These are phyloP conservation scores for Amphiprion ocellaris DNA, from an alignment of 2,113 vertebrate species.

Conservation along the genomic window DNA sequence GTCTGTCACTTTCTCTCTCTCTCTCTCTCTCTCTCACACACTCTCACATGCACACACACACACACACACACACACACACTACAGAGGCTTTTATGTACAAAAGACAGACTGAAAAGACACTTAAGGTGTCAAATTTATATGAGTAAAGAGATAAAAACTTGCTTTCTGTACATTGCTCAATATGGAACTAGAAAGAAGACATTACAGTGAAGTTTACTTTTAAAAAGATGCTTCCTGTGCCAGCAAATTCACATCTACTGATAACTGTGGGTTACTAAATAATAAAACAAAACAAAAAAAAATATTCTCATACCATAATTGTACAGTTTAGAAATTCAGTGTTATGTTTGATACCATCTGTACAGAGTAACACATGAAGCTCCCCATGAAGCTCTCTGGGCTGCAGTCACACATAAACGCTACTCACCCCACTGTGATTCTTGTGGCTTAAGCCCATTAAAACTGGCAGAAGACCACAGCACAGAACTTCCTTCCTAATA, in stretches of 20 bases:
- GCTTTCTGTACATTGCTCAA: background rate
- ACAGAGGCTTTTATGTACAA: background rate
- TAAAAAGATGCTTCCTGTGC: background rate
- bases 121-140: background rate
- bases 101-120: background rate
- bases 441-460: slow-evolving; percentile 35
- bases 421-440: slow-evolving; percentile 5
- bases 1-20: too few relatives aligned
- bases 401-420: background rate
- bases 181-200: background rate
- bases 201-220: background rate
- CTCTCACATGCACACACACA: background rate
- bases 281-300: too few relatives aligned
- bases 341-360: background rate
- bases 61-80: background rate
- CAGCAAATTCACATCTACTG: background rate
- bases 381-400: background rate
- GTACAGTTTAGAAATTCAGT: background rate
- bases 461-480: slow-evolving; percentile 56
- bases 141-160: background rate
- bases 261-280: too few relatives aligned
- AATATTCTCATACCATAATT: too few relatives aligned
- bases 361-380: background rate
- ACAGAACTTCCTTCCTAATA: slow-evolving; percentile 67
- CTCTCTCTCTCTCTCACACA: too few relatives aligned